Percentiles rank a stretch among this genome's conserved stretches.
Evolutionary conservation across 2,888 invertebrate species (phyloP).

Genomic region (Mycogona germanica): DNA sequence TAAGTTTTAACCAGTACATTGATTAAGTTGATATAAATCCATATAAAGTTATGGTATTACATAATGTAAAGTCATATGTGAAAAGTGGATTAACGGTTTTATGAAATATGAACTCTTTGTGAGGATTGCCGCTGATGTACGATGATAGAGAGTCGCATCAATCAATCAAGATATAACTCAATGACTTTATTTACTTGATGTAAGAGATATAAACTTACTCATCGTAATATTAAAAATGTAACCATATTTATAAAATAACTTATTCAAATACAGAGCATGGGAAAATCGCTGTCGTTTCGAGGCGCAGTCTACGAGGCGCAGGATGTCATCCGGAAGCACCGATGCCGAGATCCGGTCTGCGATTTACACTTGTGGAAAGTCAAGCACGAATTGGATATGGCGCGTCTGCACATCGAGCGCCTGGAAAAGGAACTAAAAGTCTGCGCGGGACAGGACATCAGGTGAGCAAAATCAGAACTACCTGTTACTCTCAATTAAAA

Average conservation of each 20-base stretch:
- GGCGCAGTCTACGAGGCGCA: conserved; percentile 67
- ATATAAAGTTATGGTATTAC: no score
- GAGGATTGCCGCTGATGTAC: no score
- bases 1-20: no score
- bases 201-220: no score
- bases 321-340: conserved; percentile 57
- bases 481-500: background rate
- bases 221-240: background rate
- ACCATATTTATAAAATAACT: background rate
- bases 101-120: no score
- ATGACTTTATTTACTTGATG: no score
- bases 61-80: no score
- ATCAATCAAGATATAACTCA: no score
- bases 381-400: conserved; percentile 78
- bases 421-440: conserved; percentile 44
- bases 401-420: conserved; percentile 68
- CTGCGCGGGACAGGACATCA: background rate
- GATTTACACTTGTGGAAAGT: conserved; percentile 64
- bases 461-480: background rate
- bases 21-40: no score
- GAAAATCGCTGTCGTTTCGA: conserved; percentile 66
- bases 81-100: no score
- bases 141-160: no score
- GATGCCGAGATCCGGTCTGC: conserved; percentile 64
- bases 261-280: conserved; percentile 48